phyloP scores from a whole-genome alignment of 1,140 invertebrate species.

The Drosophila orena region DNA sequence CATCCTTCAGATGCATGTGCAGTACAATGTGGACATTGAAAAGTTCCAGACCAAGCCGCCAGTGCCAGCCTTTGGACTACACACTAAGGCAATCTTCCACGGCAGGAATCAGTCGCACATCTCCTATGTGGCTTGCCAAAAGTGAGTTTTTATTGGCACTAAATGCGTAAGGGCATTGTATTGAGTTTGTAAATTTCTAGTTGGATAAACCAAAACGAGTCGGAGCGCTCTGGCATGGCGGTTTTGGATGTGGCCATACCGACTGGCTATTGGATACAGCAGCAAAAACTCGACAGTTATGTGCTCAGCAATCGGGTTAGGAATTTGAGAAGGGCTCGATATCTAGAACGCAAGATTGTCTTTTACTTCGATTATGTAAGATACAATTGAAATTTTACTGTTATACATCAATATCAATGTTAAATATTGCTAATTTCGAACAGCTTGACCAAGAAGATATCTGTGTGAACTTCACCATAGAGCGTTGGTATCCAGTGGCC shows the following conservation, averaged over 20 bases:
- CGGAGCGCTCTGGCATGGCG: constrained; percentile 94
- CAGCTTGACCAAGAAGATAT: constrained; percentile 92
- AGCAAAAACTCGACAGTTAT: constrained; percentile 94
- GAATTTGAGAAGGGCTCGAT: constrained; percentile 94
- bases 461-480: constrained; percentile 96
- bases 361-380: constrained; percentile 98
- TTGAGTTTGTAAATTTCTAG: constrained; percentile 64
- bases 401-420: not conserved
- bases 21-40: constrained; percentile 96
- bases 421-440: constrained; percentile 3
- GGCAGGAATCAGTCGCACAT: constrained; percentile 98
- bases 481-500: constrained; percentile 97
- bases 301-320: constrained; percentile 90
- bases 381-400: constrained; percentile 26
- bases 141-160: constrained; percentile 85
- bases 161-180: not conserved
- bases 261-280: constrained; percentile 97
- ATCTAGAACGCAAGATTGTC: constrained; percentile 91
- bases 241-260: constrained; percentile 96
- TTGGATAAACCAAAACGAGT: constrained; percentile 92
- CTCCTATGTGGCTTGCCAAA: constrained; percentile 92
- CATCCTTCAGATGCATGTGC: constrained; percentile 96
- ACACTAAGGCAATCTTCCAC: constrained; percentile 90
- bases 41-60: constrained; percentile 94
- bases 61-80: constrained; percentile 90